Percentiles rank a stretch among this genome's conserved stretches.
phyloP scores from a whole-genome alignment of 1,140 invertebrate species.

The Adelges cooleyi region DNA sequence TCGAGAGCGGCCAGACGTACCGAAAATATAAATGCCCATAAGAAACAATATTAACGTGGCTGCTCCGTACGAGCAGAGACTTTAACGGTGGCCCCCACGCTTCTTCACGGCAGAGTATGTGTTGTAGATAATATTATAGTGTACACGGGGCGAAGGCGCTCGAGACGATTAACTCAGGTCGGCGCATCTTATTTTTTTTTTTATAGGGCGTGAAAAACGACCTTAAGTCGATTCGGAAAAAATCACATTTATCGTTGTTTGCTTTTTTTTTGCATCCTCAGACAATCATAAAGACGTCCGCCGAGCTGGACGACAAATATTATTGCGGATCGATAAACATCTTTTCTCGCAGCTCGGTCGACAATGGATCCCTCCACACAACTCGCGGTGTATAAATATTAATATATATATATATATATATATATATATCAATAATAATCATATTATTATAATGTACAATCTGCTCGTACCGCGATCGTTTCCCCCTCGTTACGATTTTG shows the following conservation, averaged over 20 bases:
- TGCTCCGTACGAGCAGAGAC: background rate
- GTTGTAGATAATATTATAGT: no score
- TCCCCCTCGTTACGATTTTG: background rate
- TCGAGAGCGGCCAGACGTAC: no score
- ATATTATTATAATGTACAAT: background rate
- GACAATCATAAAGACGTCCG: constrained; percentile 11
- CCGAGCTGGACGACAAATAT: constrained; percentile 1
- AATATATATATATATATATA: no score
- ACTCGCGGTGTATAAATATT: background rate
- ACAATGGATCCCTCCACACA: background rate
- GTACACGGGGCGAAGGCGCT: no score
- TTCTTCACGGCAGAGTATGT: no score
- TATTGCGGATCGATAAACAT: constrained; percentile 28
- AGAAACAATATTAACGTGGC: no score
- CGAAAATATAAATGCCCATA: no score
- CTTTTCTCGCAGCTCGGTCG: background rate
- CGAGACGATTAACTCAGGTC: background rate
- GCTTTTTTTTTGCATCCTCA: background rate
- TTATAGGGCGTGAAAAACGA: background rate
- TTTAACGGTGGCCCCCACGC: constrained; percentile 11
- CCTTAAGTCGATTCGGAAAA: background rate
- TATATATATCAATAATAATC: constrained; percentile 15
- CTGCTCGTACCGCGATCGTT: constrained; percentile 13
- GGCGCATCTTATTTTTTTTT: background rate
- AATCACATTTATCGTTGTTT: background rate